Percentiles rank a stretch among this genome's conserved stretches.
phyloP scores from a whole-genome alignment of 1,140 invertebrate species.

The Musca domestica region DNA sequence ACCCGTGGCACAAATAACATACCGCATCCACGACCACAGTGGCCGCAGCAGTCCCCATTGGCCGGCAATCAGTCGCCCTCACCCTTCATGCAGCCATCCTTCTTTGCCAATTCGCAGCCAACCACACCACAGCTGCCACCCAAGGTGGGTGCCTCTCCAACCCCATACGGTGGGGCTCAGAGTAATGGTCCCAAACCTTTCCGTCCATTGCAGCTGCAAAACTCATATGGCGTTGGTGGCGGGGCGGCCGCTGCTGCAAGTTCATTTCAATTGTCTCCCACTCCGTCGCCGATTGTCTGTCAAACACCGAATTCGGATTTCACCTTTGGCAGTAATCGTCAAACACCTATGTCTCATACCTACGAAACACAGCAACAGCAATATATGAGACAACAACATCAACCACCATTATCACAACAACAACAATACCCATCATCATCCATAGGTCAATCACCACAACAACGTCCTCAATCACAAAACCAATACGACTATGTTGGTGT shows the following conservation, averaged over 20 bases:
- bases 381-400: constrained; percentile 22
- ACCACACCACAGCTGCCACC: constrained; percentile 32
- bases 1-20: constrained; percentile 48
- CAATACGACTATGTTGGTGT: constrained; percentile 58
- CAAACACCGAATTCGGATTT: constrained; percentile 49
- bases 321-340: constrained; percentile 43
- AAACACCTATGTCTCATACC: constrained; percentile 45
- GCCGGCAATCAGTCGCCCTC: constrained; percentile 54
- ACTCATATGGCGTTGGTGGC: constrained; percentile 36
- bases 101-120: constrained; percentile 16
- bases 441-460: constrained; percentile 3
- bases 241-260: constrained; percentile 37
- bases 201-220: constrained; percentile 40
- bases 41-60: constrained; percentile 57
- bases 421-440: constrained; percentile 31
- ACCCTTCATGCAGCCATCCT: constrained; percentile 34
- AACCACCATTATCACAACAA: constrained; percentile 39
- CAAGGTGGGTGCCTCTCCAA: constrained; percentile 25
- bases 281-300: constrained; percentile 51
- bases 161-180: constrained; percentile 29
- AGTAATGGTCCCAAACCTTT: constrained; percentile 36
- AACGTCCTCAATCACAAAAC: constrained; percentile 42
- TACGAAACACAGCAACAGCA: constrained; percentile 29
- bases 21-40: constrained; percentile 64
- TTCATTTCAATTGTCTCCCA: constrained; percentile 52